phyloP scores from a whole-genome alignment of 2,797 vertebrate species.

The Hemitrygon akajei region DNA sequence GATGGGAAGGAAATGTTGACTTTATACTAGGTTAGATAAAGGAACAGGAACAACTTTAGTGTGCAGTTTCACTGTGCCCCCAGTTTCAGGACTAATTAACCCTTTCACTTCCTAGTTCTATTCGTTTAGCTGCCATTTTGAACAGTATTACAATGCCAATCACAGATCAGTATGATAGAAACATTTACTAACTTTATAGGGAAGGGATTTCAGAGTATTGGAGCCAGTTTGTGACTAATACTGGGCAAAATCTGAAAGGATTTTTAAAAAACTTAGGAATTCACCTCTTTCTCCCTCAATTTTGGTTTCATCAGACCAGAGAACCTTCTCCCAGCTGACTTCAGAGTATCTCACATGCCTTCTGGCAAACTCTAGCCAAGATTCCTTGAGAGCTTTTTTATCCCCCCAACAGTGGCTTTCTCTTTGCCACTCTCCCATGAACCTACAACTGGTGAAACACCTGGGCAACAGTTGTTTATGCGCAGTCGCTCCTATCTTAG shows the following conservation, averaged over 20 bases:
- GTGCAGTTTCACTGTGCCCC: background rate
- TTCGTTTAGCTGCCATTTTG: background rate
- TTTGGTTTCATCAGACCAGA: no score
- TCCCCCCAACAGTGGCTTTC: no score
- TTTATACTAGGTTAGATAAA: background rate
- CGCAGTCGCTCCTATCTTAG: no score
- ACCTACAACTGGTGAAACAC: no score
- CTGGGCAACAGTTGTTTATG: no score
- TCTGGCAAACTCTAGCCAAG: no score
- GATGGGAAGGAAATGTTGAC: background rate
- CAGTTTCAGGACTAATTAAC: background rate
- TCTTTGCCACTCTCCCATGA: no score
- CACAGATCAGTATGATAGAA: background rate
- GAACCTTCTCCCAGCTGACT: no score
- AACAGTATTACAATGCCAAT: background rate
- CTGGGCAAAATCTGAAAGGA: background rate
- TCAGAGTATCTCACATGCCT: no score
- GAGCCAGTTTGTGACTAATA: background rate
- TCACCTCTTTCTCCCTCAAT: background rate
- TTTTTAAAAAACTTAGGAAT: background rate
- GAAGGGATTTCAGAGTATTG: no score
- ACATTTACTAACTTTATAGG: no score
- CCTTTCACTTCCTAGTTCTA: background rate
- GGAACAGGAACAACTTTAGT: background rate
- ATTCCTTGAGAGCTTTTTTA: no score